phyloP scores from a whole-genome alignment of 2,113 vertebrate species.

The Laticauda colubrina region DNA sequence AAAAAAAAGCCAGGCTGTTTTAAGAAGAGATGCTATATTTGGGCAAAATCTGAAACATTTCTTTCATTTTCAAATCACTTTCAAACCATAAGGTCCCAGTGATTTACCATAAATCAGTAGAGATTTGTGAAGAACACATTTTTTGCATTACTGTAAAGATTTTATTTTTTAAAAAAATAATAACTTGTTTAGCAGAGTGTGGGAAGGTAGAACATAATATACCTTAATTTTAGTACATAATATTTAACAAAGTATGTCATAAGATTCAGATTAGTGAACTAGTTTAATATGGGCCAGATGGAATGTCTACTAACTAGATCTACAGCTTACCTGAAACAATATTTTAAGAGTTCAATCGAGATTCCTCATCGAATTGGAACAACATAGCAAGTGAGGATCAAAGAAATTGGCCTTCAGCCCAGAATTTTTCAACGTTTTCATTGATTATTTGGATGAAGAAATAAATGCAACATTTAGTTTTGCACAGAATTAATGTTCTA shows the following conservation, averaged over 20 bases:
- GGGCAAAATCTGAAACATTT: not conserved
- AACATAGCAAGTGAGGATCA: not conserved
- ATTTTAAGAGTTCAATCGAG: not conserved
- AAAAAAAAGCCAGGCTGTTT: not conserved
- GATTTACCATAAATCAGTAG: not conserved
- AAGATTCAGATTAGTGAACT: not conserved
- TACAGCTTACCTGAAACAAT: not conserved
- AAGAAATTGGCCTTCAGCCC: not conserved
- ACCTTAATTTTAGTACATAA: not conserved
- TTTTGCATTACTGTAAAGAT: not conserved
- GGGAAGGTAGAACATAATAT: not conserved
- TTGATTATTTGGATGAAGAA: not conserved
- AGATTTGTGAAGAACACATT: not conserved
- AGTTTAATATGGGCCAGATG: not conserved
- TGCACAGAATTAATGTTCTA: not conserved
- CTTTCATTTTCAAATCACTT: not conserved
- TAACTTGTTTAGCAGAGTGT: not conserved
- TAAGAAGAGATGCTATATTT: not conserved
- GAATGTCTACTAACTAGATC: not conserved
- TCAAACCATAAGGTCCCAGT: not conserved
- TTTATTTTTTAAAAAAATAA: not conserved
- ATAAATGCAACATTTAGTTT: not conserved
- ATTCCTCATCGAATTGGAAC: not conserved
- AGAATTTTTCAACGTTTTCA: not conserved
- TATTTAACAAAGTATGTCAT: not conserved